Evolutionary conservation across 2,113 vertebrate genomes (phyloP).

Genomic region (Muscicapa adusta): DNA sequence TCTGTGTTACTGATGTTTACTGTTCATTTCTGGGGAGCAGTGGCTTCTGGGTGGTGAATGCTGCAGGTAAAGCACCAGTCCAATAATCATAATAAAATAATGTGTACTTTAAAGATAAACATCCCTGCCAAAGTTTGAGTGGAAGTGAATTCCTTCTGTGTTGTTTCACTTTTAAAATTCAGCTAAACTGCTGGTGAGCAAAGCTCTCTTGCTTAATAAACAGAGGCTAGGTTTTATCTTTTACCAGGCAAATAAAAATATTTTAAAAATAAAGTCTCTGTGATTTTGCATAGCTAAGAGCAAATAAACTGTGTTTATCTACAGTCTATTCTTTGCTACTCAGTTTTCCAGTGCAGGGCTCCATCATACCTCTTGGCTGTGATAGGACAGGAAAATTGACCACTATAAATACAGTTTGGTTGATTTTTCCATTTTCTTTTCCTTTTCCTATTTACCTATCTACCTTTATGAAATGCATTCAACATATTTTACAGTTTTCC

Average conservation of each 20-base stretch:
- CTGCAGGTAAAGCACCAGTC: background rate
- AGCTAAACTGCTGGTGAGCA: background rate
- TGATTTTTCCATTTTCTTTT: background rate
- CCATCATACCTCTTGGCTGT: background rate
- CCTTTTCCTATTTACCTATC: background rate
- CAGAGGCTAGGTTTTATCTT: background rate
- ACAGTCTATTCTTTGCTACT: background rate
- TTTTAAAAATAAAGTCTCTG: background rate
- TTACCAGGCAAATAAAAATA: background rate
- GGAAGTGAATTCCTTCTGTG: background rate
- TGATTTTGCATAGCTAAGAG: background rate
- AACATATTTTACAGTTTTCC: background rate
- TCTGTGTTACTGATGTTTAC: background rate
- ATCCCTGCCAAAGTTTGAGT: background rate
- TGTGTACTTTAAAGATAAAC: background rate
- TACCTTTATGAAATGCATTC: background rate
- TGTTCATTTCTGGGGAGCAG: background rate
- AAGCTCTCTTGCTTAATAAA: background rate
- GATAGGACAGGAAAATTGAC: background rate
- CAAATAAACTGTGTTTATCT: background rate
- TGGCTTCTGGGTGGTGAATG: background rate
- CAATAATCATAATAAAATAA: background rate
- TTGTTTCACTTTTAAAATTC: background rate
- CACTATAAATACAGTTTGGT: background rate
- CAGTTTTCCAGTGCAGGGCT: background rate